Conservation (phyloP, 1,140 invertebrate species). For the Gerris buenoi region DNA sequence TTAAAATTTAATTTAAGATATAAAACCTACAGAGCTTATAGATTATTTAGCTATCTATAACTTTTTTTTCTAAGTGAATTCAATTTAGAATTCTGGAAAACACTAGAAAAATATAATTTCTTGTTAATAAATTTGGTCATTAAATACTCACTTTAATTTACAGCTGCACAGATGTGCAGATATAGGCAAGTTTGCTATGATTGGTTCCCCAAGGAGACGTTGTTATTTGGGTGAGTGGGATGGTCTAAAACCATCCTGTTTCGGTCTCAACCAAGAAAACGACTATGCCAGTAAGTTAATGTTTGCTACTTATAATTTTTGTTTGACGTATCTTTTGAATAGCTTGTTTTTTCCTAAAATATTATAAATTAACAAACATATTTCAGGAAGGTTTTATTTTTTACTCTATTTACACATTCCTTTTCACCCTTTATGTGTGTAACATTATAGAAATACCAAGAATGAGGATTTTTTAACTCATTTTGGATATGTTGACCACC, state of each 20-base stretch:
- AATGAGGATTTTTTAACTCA: too few species aligned
- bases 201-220: constrained; percentile 40
- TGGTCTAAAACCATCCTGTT: constrained; percentile 56
- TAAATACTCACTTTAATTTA: too few species aligned
- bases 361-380: too few species aligned
- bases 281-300: constrained; percentile 60
- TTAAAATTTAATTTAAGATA: background rate
- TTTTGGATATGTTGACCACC: too few species aligned
- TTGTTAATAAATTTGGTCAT: too few species aligned
- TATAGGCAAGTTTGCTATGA: constrained; percentile 54
- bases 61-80: constrained; percentile 1
- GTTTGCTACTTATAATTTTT: constrained; percentile 4
- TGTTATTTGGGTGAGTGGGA: constrained; percentile 65
- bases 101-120: too few species aligned
- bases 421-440: too few species aligned
- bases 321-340: background rate
- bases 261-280: constrained; percentile 66
- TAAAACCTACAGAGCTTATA: background rate
- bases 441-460: too few species aligned
- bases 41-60: too few species aligned
- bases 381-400: too few species aligned
- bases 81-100: background rate
- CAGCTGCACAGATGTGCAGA: constrained; percentile 47
- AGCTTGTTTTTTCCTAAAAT: too few species aligned
- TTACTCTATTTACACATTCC: too few species aligned